Evolutionary conservation across 2,888 invertebrate species (phyloP), one percentile per base, ranked within the genome.

Genomic region (Chloromyia formosa): DNA sequence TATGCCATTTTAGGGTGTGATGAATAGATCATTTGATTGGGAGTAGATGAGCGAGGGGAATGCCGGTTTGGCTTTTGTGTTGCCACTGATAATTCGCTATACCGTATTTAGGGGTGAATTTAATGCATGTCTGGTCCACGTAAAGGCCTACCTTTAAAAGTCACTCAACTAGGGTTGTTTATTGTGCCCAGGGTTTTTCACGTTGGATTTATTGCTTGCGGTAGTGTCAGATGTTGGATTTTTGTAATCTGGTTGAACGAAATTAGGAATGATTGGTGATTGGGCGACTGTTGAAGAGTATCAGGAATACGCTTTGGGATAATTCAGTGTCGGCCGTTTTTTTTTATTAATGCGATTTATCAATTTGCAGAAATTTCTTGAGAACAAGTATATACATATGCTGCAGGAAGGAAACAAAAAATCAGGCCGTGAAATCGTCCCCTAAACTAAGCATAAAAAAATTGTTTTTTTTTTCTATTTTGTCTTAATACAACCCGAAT

Each of bases 21-120:
- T 76, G 74, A 74, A 76, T 76, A 61, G 76, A 58, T 35, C 58
- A 56, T 68, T 74, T 74, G 74, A 76, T 74, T 76, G 71, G 35
- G 49, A 20, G 27, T 53, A 18, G 62, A 42, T 18, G 62, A 4
- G 20, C 14, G 62, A 20, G 23, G 40, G 27, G 27, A 35, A 35
- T 35, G 56, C 7, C 35, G 27, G 61, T 61, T 27, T 22, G 62
- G 62, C 20, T 61, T 64, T 64, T 64, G 62, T 64, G 60, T 64
- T 64, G 42, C 16, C 16, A 7, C 42, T 64, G 62, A 42, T 64
- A 64, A 64, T 64, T 64, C 62, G 62, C 62, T 42, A 64, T 64
- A 64, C 62, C 40, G 61, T 14, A 56, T 56, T 56, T 56, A 56
- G 56, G 27, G 56, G 56, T 56, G 56, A 56, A 56, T 56, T 56